Conservation (phyloP, 2,888 invertebrate species). For the Germaria angustata region DNA sequence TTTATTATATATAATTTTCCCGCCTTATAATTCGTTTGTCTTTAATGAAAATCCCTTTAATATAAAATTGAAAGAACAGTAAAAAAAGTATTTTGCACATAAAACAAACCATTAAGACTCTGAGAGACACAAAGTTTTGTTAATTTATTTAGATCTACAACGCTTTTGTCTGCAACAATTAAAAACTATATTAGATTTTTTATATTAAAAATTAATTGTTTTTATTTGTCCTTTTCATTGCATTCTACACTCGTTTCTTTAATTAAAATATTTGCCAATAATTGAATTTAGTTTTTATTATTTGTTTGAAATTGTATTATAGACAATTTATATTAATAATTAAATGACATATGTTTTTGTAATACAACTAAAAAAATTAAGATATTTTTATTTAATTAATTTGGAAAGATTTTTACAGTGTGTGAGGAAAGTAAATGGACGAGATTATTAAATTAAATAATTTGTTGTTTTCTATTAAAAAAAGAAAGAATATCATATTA, state of each 20-base stretch:
- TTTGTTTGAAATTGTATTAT: conserved; percentile 57
- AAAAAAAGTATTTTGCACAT: conserved; percentile 4
- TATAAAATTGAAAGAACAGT: neutral
- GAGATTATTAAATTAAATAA: too few relatives aligned
- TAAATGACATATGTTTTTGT: conserved; percentile 12
- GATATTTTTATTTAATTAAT: conserved; percentile 8
- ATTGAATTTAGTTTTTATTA: conserved; percentile 34
- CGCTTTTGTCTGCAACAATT: neutral
- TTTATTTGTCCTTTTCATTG: conserved; percentile 28
- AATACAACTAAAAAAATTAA: neutral
- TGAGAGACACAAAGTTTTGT: conserved; percentile 15
- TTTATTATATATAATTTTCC: too few relatives aligned
- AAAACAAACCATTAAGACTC: conserved; percentile 27
- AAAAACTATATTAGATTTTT: conserved; percentile 4
- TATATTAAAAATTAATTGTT: conserved; percentile 9
- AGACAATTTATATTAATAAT: conserved; percentile 50
- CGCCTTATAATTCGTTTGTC: neutral
- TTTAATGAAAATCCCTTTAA: neutral
- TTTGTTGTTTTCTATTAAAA: too few relatives aligned
- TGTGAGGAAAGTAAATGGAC: neutral
- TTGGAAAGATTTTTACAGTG: neutral
- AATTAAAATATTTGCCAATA: conserved; percentile 59
- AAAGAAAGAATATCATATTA: too few relatives aligned
- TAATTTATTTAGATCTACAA: neutral
- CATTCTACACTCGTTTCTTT: conserved; percentile 57